These are phyloP conservation scores for Tachina grossa DNA, from an alignment of 2,888 invertebrate species.

Conservation along the genomic window DNA sequence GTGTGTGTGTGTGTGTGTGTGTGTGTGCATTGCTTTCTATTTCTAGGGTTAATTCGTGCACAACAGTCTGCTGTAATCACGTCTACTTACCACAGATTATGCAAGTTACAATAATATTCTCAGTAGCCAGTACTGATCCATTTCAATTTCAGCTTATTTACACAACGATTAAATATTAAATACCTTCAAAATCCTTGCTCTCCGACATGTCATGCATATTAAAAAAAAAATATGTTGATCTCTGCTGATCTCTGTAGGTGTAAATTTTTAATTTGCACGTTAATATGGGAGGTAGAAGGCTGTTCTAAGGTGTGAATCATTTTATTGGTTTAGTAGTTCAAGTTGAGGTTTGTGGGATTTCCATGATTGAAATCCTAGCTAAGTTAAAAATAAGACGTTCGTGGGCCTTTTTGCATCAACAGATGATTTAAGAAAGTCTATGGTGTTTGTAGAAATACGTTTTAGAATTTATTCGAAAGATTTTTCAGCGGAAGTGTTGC, in stretches of 20 bases:
- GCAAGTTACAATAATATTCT: conserved; percentile 76
- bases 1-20: not conserved
- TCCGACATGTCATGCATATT: conserved; percentile 12
- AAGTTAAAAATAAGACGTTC: conserved; percentile 11
- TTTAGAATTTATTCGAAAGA: not conserved
- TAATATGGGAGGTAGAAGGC: conserved; percentile 73
- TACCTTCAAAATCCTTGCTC: conserved; percentile 21
- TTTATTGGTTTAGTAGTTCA: conserved; percentile 79
- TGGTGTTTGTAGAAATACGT: not conserved
- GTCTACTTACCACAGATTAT: conserved; percentile 80
- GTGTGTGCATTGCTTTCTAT: not conserved
- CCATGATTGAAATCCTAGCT: conserved; percentile 25
- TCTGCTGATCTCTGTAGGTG: conserved; percentile 71
- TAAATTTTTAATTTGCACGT: conserved; percentile 78
- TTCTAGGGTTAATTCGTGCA: conserved; percentile 57
- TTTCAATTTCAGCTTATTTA: conserved; percentile 29
- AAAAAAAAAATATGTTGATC: not conserved
- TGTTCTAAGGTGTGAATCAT: conserved; percentile 73
- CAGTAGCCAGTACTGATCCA: conserved; percentile 57
- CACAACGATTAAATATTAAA: conserved; percentile 33
- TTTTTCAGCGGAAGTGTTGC: not conserved
- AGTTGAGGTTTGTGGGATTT: conserved; percentile 57
- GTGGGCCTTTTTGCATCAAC: conserved; percentile 32
- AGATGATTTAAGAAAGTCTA: conserved; percentile 21
- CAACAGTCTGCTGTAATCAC: conserved; percentile 77